Percentiles rank a stretch among this genome's conserved stretches.
Evolutionary conservation across 2,888 invertebrate species (phyloP).

Genomic region (Pyralis farinalis): DNA sequence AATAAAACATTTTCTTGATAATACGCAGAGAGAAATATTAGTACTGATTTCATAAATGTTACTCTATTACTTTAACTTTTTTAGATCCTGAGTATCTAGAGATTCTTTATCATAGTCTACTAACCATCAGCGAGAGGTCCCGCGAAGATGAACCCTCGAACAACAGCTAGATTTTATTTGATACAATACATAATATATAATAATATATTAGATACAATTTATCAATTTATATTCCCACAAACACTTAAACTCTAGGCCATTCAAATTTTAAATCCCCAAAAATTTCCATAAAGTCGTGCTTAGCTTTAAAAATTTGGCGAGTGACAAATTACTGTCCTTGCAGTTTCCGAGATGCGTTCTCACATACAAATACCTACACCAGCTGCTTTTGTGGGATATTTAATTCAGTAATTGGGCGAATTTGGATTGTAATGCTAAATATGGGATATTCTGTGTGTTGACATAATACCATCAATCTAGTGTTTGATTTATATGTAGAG

Average conservation of each 20-base stretch:
- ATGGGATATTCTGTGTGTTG: slow-evolving; percentile 68
- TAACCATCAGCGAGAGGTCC: too few species aligned
- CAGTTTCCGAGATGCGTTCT: slow-evolving; percentile 34
- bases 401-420: slow-evolving; percentile 71
- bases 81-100: too few species aligned
- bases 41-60: too few species aligned
- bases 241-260: slow-evolving; percentile 27
- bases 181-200: too few species aligned
- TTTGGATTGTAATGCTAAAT: slow-evolving; percentile 73
- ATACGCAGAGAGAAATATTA: too few species aligned
- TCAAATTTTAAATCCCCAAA: slow-evolving; percentile 44
- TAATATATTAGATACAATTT: too few species aligned
- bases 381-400: slow-evolving; percentile 61
- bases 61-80: too few species aligned
- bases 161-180: too few species aligned
- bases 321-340: slow-evolving; percentile 61
- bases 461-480: slow-evolving; percentile 78
- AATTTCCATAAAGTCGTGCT: slow-evolving; percentile 10
- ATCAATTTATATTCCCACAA: slow-evolving; percentile 19
- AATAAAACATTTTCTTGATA: too few species aligned
- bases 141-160: too few species aligned
- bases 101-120: too few species aligned
- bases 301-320: slow-evolving; percentile 50
- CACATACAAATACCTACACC: slow-evolving; percentile 52
- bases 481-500: slow-evolving; percentile 61